phyloP scores from a whole-genome alignment of 1,140 invertebrate genomes.

The Oppia nitens region DNA sequence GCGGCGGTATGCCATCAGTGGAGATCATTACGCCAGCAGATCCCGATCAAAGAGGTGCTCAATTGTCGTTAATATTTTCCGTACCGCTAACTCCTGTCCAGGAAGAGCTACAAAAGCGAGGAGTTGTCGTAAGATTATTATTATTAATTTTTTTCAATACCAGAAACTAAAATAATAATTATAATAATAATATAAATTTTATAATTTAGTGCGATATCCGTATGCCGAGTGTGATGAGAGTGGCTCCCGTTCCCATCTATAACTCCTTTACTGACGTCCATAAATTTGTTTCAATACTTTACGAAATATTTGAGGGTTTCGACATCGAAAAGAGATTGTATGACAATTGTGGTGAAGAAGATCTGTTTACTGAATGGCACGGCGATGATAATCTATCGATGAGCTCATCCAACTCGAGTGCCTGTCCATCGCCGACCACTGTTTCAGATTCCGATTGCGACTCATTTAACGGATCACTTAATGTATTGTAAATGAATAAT shows the following conservation, averaged over 20 bases:
- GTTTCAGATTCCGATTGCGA: too few relatives aligned
- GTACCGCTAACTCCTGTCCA: slow-evolving; percentile 31
- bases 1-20: slow-evolving; percentile 20
- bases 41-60: slow-evolving; percentile 35
- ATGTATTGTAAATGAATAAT: too few relatives aligned
- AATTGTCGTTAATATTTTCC: slow-evolving; percentile 35
- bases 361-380: neutral
- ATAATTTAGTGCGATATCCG: slow-evolving; percentile 35
- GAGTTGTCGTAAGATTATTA: slow-evolving; percentile 39
- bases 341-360: neutral
- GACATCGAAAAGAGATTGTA: neutral
- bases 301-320: slow-evolving; percentile 14
- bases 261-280: slow-evolving; percentile 38
- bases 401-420: neutral
- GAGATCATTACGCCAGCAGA: slow-evolving; percentile 37
- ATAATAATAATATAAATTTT: slow-evolving; percentile 4
- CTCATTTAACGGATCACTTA: too few relatives aligned
- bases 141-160: too few relatives aligned
- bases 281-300: slow-evolving; percentile 26
- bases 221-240: slow-evolving; percentile 35
- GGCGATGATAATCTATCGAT: neutral
- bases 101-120: slow-evolving; percentile 32
- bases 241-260: slow-evolving; percentile 38
- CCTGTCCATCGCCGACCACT: neutral
- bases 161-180: too few relatives aligned